Evolutionary conservation across 2,888 invertebrate genomes (phyloP).

Genomic region (Acanthacorydalis orientalis): DNA sequence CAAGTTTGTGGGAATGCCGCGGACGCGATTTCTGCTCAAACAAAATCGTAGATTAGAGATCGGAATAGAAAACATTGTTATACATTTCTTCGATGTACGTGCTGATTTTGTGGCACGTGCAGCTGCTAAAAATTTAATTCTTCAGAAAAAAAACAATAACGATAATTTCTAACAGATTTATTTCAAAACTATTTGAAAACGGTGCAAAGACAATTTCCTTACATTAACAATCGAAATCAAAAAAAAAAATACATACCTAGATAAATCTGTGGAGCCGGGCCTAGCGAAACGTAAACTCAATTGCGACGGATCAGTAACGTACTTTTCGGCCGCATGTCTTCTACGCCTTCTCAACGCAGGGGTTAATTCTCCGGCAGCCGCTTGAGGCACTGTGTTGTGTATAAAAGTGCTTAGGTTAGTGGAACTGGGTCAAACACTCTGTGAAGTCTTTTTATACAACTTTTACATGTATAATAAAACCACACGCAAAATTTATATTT

Average conservation of each 20-base stretch:
- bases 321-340: slow-evolving; percentile 63
- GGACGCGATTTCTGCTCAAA: slow-evolving; percentile 16
- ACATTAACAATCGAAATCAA: neutral
- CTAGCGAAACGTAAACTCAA: slow-evolving; percentile 65
- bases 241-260: neutral
- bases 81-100: no score
- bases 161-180: neutral
- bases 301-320: slow-evolving; percentile 70
- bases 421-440: neutral
- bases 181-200: neutral
- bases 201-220: neutral
- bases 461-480: neutral
- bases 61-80: no score
- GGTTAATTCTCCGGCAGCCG: slow-evolving; percentile 23
- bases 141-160: no score
- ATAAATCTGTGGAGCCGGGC: slow-evolving; percentile 30
- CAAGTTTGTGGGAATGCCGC: slow-evolving; percentile 26
- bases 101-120: no score
- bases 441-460: neutral
- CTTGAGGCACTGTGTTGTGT: neutral
- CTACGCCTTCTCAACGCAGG: slow-evolving; percentile 54
- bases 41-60: neutral
- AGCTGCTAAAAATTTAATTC: no score
- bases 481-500: neutral
- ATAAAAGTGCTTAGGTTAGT: neutral